Percentiles rank a stretch among this genome's conserved stretches.
These are phyloP conservation scores for Macrostomum cliftonense DNA, from an alignment of 2,888 invertebrate genomes.

Conservation along the genomic window DNA sequence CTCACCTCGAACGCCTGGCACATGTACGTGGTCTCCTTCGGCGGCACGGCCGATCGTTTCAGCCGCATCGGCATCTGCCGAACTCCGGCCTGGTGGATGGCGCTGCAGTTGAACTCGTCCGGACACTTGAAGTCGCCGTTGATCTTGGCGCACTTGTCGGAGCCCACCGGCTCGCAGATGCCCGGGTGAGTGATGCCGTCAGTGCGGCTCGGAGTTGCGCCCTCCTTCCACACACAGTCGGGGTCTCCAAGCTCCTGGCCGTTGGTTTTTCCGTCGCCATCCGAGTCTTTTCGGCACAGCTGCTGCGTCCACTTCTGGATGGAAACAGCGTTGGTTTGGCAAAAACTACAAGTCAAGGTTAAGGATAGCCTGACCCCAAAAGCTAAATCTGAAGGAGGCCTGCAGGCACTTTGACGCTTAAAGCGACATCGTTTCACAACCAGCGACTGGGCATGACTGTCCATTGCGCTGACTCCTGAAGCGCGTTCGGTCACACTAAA, in stretches of 20 bases:
- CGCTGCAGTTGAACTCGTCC: not conserved
- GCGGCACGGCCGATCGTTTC: constrained; percentile 3
- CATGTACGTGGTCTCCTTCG: constrained; percentile 8
- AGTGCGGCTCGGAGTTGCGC: not conserved
- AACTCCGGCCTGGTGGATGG: constrained; percentile 2
- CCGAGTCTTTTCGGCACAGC: constrained; percentile 4
- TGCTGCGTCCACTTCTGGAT: not conserved
- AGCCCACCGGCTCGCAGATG: not conserved
- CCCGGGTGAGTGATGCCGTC: not conserved
- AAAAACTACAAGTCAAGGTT: too few relatives aligned
- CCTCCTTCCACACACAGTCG: constrained; percentile 3
- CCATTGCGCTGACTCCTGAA: too few relatives aligned
- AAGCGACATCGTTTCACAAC: too few relatives aligned
- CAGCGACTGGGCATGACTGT: too few relatives aligned
- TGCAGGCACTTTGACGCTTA: too few relatives aligned
- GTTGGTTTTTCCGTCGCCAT: constrained; percentile 6
- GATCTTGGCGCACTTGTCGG: not conserved
- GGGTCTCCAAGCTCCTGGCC: constrained; percentile 9
- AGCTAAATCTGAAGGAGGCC: too few relatives aligned
- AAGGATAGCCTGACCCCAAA: too few relatives aligned
- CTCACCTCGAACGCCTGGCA: constrained; percentile 5
- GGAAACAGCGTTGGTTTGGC: too few relatives aligned
- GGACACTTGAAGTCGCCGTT: not conserved
- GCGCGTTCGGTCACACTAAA: too few relatives aligned
- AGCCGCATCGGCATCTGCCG: constrained; percentile 1